Evolutionary conservation across 1,140 invertebrate species (phyloP).

Genomic region (Ptiloglossa arizonensis): DNA sequence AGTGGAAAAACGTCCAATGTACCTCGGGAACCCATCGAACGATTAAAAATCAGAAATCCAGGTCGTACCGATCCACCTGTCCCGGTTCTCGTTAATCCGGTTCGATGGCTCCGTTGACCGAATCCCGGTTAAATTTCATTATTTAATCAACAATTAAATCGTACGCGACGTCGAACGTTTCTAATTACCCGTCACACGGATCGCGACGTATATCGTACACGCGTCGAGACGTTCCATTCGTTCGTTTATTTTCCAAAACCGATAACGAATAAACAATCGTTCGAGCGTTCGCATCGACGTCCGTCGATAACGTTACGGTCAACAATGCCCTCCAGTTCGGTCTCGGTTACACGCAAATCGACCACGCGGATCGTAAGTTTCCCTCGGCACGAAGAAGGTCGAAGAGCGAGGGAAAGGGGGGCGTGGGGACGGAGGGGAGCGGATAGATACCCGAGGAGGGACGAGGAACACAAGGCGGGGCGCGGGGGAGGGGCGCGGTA

Average conservation of each 20-base stretch:
- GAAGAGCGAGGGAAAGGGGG: not conserved
- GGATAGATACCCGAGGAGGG: not conserved
- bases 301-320: not conserved
- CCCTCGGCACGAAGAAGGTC: constrained; percentile 22
- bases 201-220: too few relatives aligned
- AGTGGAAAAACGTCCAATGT: not conserved
- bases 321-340: not conserved
- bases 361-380: constrained; percentile 25
- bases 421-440: not conserved
- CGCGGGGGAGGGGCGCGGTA: not conserved
- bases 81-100: not conserved
- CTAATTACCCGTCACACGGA: too few relatives aligned
- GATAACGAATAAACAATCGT: not conserved
- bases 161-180: too few relatives aligned
- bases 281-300: not conserved
- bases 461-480: constrained; percentile 1
- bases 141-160: too few relatives aligned
- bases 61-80: not conserved
- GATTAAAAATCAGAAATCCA: not conserved
- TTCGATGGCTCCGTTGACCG: not conserved
- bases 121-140: too few relatives aligned
- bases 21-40: not conserved
- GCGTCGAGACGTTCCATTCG: too few relatives aligned
- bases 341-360: constrained; percentile 31
- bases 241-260: too few relatives aligned